phyloP scores from a whole-genome alignment of 2,113 vertebrate genomes.

The Arvicanthis niloticus region DNA sequence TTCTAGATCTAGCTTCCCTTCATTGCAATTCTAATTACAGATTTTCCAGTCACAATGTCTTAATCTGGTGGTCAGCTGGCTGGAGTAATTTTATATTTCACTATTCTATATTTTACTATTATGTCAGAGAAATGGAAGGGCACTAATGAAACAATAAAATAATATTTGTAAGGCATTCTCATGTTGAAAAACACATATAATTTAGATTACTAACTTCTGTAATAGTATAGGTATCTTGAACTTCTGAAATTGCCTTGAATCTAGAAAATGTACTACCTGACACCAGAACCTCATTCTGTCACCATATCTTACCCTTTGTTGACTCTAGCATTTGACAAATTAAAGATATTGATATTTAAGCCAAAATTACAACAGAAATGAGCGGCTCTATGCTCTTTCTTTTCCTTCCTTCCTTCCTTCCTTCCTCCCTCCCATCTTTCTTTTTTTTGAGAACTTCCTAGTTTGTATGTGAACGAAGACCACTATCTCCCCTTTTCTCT shows the following conservation, averaged over 20 bases:
- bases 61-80: constrained; percentile 5
- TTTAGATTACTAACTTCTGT: background rate
- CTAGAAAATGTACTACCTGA: background rate
- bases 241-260: background rate
- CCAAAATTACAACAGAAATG: background rate
- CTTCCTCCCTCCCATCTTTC: background rate
- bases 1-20: background rate
- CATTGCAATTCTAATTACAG: background rate
- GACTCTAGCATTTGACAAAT: background rate
- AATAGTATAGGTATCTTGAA: background rate
- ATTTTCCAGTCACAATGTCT: background rate
- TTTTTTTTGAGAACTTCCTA: background rate
- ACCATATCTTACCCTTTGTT: background rate
- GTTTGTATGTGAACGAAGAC: background rate
- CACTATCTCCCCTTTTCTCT: background rate
- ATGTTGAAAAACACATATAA: background rate
- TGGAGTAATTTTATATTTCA: background rate
- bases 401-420: background rate
- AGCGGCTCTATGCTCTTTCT: background rate
- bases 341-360: background rate
- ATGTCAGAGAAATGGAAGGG: constrained; percentile 1
- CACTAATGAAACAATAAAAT: background rate
- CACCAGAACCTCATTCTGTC: background rate
- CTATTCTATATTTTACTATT: background rate
- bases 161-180: background rate